Base-by-base conservation (phyloP, 2,113 vertebrate genomes). In the Typhlomys cinereus region DNA sequence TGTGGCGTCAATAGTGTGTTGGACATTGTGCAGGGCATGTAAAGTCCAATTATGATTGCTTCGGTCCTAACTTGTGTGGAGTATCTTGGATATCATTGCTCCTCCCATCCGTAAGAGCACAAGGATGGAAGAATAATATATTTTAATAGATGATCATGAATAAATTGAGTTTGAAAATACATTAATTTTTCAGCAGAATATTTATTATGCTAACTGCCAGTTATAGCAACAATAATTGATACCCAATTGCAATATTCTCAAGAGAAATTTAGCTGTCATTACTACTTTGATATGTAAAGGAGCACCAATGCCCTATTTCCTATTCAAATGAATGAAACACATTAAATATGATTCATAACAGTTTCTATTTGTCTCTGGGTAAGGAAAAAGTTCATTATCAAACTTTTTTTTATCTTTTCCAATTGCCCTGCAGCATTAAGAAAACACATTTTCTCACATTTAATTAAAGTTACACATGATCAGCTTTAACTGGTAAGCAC, bases 391-490 rank as follows among this genome's bases (percentile, higher is more conserved):
- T 74, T 89, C 44, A 96, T 94, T 95, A 87, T 39, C 69, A 88
- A 95, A 50, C 4, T 9, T 93, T 91, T 36, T 88, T 64, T 93
- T 94, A 83, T 96, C 52, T 96, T 96, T 92, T 71, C 73, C 91
- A 88, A 93, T 96, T 96, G 95, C 52, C 18, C 95, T 2, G 9
- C 31, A 78, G 20, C 69, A 93, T 88, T 96, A 96, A 87, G 27
- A 86, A 97, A 97, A 86, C 67, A 95, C 92, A 94, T 93, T 86
- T 95, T 85, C 54, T n/a, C 52, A 91, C 91, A 95, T 97, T 92
- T 95, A 96, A 93, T 95, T 97, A 95, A 94, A 96, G 89, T 97
- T 96, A 85, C 62, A 94, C 73, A 67, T 92, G 93, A 96, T 48
- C 90, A 52, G 52, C 91, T 94, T 64, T 95, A 90, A 95, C 39